These are phyloP conservation scores for Eudasyphora cyanicolor DNA, from an alignment of 2,888 invertebrate genomes.

Conservation along the genomic window DNA sequence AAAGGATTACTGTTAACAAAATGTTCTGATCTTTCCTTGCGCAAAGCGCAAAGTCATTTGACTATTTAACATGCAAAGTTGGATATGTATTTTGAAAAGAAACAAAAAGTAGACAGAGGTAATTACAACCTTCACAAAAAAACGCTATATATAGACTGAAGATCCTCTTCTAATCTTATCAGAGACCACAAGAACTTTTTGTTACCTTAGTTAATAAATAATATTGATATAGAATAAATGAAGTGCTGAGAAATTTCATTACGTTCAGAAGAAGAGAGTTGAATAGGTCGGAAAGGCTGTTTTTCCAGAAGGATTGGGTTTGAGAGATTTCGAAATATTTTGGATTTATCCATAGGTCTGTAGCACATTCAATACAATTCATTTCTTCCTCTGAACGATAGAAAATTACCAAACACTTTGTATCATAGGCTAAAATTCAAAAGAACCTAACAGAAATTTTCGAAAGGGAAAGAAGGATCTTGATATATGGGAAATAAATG, in stretches of 20 bases:
- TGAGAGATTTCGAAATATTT: background rate
- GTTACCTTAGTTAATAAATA: background rate
- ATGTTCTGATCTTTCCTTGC: background rate
- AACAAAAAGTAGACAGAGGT: background rate
- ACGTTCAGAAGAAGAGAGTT: background rate
- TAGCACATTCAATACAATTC: background rate
- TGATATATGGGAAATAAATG: background rate
- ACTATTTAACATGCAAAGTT: background rate
- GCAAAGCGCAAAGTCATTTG: background rate
- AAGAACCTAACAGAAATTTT: background rate
- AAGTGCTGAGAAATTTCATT: background rate
- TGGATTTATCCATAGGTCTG: background rate
- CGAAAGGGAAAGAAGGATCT: background rate
- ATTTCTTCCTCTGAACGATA: background rate
- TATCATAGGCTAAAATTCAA: constrained; percentile 12
- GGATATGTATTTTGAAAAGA: background rate
- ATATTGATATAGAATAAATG: too few relatives aligned
- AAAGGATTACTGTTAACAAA: background rate
- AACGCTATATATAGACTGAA: background rate
- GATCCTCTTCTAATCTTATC: background rate
- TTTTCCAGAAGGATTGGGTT: background rate
- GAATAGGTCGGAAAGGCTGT: background rate
- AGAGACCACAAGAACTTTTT: background rate
- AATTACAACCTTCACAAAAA: background rate
- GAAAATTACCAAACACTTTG: background rate